Evolutionary conservation across 2,113 vertebrate genomes (phyloP).

Genomic region (Fukomys damarensis): DNA sequence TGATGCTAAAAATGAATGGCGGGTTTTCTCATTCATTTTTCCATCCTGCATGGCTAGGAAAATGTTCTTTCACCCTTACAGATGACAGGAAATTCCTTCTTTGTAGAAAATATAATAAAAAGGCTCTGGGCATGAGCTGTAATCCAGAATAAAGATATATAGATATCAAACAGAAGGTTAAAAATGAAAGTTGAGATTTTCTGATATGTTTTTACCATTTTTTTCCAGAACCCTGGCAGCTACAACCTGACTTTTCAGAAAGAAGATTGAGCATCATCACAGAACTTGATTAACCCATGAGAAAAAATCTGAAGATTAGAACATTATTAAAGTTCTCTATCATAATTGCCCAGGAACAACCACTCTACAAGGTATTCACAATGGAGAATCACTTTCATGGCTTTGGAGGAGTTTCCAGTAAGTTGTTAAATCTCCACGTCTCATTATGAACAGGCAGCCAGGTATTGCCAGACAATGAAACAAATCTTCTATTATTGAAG

Average conservation of each 20-base stretch:
- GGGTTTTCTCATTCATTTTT: not conserved
- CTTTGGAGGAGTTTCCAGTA: not conserved
- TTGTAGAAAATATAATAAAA: not conserved
- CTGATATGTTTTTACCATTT: not conserved
- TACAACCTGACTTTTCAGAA: not conserved
- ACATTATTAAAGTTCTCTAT: not conserved
- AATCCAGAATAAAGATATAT: not conserved
- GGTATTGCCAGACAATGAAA: not conserved
- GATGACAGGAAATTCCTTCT: not conserved
- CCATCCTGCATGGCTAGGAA: not conserved
- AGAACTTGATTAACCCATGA: not conserved
- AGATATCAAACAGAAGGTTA: not conserved
- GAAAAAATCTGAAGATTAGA: not conserved
- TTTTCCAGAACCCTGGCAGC: not conserved
- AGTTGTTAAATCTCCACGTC: not conserved
- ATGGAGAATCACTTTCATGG: not conserved
- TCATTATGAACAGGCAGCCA: not conserved
- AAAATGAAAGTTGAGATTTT: not conserved
- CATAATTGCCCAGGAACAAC: not conserved
- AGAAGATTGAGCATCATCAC: not conserved
- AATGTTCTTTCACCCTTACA: not conserved
- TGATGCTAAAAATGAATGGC: not conserved
- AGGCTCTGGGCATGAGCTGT: not conserved
- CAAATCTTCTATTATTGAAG: not conserved
- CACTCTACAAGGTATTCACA: not conserved